Evolutionary conservation across 2,113 vertebrate species (phyloP).

Genomic region (Seriola aureovittata): DNA sequence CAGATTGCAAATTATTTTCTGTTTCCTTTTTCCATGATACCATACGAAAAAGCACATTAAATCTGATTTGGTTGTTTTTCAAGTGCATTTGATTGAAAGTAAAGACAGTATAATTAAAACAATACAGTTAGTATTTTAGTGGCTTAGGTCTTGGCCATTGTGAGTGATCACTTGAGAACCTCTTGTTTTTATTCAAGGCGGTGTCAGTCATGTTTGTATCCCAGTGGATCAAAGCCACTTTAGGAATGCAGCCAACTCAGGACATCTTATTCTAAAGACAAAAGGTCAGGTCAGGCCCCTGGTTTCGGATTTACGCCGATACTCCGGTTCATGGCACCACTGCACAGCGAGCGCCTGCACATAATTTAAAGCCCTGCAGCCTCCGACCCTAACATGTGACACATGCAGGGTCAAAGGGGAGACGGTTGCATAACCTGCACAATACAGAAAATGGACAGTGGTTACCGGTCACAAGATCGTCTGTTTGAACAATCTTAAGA

Average conservation of each 20-base stretch:
- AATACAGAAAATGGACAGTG: slow-evolving; percentile 2
- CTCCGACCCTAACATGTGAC: slow-evolving; percentile 59
- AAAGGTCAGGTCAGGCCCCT: slow-evolving; percentile 65
- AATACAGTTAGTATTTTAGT: background rate
- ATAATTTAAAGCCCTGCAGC: slow-evolving; percentile 40
- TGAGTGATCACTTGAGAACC: background rate
- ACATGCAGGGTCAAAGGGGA: slow-evolving; percentile 30
- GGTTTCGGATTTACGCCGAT: slow-evolving; percentile 68
- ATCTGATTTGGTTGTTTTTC: background rate
- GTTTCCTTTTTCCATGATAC: background rate
- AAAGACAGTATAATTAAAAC: background rate
- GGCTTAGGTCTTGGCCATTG: background rate
- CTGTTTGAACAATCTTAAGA: background rate
- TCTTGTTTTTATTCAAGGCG: background rate
- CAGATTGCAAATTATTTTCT: background rate
- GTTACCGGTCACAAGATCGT: slow-evolving; percentile 10
- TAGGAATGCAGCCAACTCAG: slow-evolving; percentile 63
- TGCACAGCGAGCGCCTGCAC: slow-evolving; percentile 49
- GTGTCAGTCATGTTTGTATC: slow-evolving; percentile 36
- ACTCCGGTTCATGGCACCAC: slow-evolving; percentile 54
- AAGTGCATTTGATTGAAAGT: background rate
- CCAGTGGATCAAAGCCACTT: slow-evolving; percentile 55
- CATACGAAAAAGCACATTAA: background rate
- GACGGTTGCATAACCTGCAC: slow-evolving; percentile 45
- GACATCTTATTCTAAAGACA: slow-evolving; percentile 69